Evolutionary conservation across 2,888 invertebrate genomes (phyloP).

Genomic region (Platycnemis pennipes): DNA sequence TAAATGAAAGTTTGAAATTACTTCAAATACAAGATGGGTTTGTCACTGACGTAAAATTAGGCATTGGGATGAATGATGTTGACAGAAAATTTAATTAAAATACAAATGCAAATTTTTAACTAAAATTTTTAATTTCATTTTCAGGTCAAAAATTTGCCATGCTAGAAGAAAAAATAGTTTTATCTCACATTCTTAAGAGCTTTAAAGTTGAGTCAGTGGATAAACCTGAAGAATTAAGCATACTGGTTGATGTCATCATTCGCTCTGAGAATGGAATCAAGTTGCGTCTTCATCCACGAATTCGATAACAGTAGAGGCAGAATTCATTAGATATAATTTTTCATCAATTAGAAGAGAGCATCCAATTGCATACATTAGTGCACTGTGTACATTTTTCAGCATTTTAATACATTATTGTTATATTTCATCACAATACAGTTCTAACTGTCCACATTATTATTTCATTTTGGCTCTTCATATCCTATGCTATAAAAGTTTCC

Average conservation of each 20-base stretch:
- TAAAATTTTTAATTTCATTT: constrained; percentile 8
- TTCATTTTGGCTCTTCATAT: too few relatives aligned
- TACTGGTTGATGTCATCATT: neutral
- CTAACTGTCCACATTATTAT: too few relatives aligned
- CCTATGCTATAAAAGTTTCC: too few relatives aligned
- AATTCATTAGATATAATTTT: too few relatives aligned
- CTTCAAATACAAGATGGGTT: neutral
- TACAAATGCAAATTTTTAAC: neutral
- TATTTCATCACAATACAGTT: too few relatives aligned
- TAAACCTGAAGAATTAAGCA: constrained; percentile 73
- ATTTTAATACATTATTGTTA: too few relatives aligned
- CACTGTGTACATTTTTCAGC: too few relatives aligned
- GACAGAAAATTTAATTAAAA: neutral
- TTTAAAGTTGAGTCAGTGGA: constrained; percentile 76
- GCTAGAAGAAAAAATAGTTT: constrained; percentile 74
- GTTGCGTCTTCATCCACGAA: neutral
- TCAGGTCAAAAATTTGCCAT: constrained; percentile 73
- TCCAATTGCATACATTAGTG: too few relatives aligned
- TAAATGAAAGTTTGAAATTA: constrained; percentile 75
- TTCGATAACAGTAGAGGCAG: too few relatives aligned
- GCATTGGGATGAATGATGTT: neutral
- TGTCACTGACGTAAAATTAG: neutral
- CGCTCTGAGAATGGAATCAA: constrained; percentile 43
- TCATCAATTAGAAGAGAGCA: too few relatives aligned
- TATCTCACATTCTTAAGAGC: constrained; percentile 76